Percentiles rank a stretch among this genome's conserved stretches.
phyloP scores from a whole-genome alignment of 2,888 invertebrate genomes.

The Argyra leucocephala region DNA sequence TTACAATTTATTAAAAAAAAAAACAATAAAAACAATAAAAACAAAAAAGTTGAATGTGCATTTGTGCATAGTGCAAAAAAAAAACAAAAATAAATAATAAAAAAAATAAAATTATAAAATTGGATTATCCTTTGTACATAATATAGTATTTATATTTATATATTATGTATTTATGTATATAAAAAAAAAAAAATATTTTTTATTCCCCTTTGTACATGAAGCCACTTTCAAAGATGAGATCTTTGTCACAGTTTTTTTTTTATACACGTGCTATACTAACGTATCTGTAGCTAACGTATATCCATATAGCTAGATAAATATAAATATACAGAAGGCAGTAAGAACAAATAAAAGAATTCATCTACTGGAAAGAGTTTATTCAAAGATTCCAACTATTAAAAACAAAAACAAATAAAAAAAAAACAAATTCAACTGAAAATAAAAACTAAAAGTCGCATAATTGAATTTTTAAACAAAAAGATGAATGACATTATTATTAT shows the following conservation, averaged over 20 bases:
- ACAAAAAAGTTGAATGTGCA: not conserved
- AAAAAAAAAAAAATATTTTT: too few species aligned
- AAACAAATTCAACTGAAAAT: too few species aligned
- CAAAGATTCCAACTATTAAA: not conserved
- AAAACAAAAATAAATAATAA: not conserved
- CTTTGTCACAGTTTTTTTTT: too few species aligned
- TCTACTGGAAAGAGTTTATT: slow-evolving; percentile 1
- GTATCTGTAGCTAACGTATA: too few species aligned
- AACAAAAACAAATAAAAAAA: not conserved
- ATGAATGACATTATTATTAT: slow-evolving; percentile 6
- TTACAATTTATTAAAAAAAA: not conserved
- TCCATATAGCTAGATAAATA: not conserved
- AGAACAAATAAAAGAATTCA: not conserved
- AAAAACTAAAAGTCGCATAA: not conserved
- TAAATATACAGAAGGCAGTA: not conserved
- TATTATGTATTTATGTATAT: too few species aligned
- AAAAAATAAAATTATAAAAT: not conserved
- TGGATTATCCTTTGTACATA: not conserved
- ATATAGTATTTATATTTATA: too few species aligned
- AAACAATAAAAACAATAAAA: too few species aligned
- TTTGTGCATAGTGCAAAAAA: not conserved
- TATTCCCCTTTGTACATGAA: too few species aligned
- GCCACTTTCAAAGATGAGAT: too few species aligned
- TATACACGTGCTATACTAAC: too few species aligned
- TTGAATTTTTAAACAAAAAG: slow-evolving; percentile 6